Evolutionary conservation across 1,140 invertebrate genomes (phyloP).

Genomic region (Micrasema minimum): DNA sequence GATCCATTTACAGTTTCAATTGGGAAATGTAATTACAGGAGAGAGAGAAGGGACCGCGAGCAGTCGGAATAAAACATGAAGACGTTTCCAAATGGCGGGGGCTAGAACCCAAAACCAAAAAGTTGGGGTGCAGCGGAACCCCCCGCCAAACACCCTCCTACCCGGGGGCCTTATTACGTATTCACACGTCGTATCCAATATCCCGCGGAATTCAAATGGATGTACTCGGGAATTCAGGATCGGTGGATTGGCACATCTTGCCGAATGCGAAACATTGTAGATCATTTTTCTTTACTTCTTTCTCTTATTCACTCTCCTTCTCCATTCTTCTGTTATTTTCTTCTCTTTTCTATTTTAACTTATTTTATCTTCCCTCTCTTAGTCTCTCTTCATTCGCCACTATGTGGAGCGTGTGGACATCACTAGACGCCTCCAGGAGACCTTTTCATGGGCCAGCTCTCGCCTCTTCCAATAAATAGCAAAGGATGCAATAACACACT

Average conservation of each 20-base stretch:
- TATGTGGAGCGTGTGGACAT: too few species aligned
- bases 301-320: background rate
- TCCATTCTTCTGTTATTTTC: background rate
- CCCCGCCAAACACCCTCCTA: background rate
- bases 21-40: constrained; percentile 24
- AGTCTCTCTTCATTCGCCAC: too few species aligned
- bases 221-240: constrained; percentile 10
- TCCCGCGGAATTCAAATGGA: constrained; percentile 37
- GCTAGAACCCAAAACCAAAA: background rate
- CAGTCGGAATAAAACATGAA: constrained; percentile 26
- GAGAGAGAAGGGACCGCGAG: constrained; percentile 10
- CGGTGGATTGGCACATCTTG: background rate
- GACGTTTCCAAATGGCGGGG: constrained; percentile 9
- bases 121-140: background rate
- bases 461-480: too few species aligned
- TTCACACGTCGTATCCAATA: constrained; percentile 45
- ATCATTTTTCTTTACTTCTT: background rate
- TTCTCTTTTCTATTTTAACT: background rate
- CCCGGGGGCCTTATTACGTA: constrained; percentile 31
- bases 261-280: background rate
- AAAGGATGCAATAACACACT: too few species aligned
- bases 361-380: background rate
- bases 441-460: background rate
- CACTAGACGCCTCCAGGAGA: too few species aligned
- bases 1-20: too few species aligned